Conservation (phyloP, 1,140 invertebrate species). For the Notospermus geniculatus region DNA sequence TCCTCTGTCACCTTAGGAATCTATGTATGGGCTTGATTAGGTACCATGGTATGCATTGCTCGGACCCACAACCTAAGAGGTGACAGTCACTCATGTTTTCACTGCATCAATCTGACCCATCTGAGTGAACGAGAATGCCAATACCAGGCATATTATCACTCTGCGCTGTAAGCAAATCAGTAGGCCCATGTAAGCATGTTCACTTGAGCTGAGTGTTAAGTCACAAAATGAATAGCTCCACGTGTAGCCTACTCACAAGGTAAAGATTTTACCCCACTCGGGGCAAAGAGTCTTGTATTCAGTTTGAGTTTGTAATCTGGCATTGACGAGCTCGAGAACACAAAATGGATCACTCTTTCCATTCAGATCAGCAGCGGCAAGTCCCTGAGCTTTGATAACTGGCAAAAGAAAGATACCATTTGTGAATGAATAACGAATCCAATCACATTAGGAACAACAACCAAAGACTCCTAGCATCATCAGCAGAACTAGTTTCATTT, state of each 20-base stretch:
- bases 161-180: background rate
- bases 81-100: too few relatives aligned
- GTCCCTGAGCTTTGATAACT: constrained; percentile 50
- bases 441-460: background rate
- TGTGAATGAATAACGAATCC: constrained; percentile 2
- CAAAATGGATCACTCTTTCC: constrained; percentile 88
- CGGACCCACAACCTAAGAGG: too few relatives aligned
- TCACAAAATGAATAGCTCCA: background rate
- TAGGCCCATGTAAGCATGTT: background rate
- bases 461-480: background rate
- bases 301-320: constrained; percentile 93
- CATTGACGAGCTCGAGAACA: constrained; percentile 92
- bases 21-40: too few relatives aligned
- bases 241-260: constrained; percentile 90
- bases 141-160: background rate
- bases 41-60: too few relatives aligned
- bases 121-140: background rate
- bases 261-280: constrained; percentile 98
- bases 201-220: background rate
- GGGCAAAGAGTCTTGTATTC: constrained; percentile 97
- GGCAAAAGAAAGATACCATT: constrained; percentile 23
- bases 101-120: too few relatives aligned
- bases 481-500: too few relatives aligned
- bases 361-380: constrained; percentile 51
- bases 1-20: too few relatives aligned